These are phyloP conservation scores for Gortyna flavago DNA, from an alignment of 2,888 invertebrate genomes.

Conservation along the genomic window DNA sequence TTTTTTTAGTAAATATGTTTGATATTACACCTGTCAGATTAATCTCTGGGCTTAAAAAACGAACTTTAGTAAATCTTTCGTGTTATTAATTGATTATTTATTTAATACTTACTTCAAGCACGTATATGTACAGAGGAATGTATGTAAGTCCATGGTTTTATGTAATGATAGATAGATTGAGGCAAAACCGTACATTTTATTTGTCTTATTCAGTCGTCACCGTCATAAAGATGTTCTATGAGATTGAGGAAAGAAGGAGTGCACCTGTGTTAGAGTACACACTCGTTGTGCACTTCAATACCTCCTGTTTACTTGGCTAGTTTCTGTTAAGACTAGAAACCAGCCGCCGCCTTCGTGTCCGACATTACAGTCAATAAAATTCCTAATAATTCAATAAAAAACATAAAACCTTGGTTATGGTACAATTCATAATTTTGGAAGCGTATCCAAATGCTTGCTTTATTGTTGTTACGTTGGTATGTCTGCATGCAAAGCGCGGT, in stretches of 20 bases:
- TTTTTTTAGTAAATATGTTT: too few relatives aligned
- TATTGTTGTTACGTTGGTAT: constrained; percentile 55
- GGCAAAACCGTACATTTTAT: not conserved
- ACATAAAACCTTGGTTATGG: constrained; percentile 37
- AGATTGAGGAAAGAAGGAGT: too few relatives aligned
- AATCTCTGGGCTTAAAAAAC: too few relatives aligned
- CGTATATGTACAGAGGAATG: too few relatives aligned
- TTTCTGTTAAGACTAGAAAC: not conserved
- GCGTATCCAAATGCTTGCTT: constrained; percentile 46
- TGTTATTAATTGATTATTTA: too few relatives aligned
- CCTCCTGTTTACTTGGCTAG: not conserved
- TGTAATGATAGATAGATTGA: not conserved
- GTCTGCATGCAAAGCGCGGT: constrained; percentile 63
- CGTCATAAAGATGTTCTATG: too few relatives aligned
- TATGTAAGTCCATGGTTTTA: too few relatives aligned
- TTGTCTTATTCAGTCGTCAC: not conserved
- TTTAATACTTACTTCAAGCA: too few relatives aligned
- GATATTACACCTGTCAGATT: too few relatives aligned
- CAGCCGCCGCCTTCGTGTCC: not conserved
- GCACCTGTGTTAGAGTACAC: too few relatives aligned
- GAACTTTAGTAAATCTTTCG: too few relatives aligned
- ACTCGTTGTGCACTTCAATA: not conserved
- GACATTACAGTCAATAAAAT: not conserved
- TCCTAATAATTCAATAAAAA: too few relatives aligned
- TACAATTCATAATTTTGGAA: not conserved